Conservation (phyloP, 2,797 vertebrate genomes). For the Gallinago nigripennis region DNA sequence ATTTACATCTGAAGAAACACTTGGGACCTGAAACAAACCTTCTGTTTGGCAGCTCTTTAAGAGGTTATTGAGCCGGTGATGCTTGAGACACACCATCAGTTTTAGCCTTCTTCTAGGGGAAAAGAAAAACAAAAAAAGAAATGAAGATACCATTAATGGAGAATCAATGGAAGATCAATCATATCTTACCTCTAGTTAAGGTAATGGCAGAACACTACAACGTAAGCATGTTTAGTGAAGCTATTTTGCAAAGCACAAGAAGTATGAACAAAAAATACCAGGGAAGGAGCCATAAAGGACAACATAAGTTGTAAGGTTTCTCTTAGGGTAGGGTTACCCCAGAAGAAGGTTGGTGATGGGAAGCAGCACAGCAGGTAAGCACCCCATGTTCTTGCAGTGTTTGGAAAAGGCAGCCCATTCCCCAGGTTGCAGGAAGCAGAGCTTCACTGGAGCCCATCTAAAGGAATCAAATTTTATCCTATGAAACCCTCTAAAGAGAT, state of each 20-base stretch:
- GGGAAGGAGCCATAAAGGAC: background rate
- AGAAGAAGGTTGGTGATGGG: background rate
- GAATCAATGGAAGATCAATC: background rate
- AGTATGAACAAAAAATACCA: background rate
- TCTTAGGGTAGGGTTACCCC: background rate
- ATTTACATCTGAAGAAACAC: background rate
- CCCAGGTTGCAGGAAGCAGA: background rate
- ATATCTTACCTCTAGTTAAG: background rate
- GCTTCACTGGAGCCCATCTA: background rate
- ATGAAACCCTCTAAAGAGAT: background rate
- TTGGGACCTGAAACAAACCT: slow-evolving; percentile 76
- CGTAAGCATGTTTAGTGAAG: background rate
- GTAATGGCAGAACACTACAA: background rate
- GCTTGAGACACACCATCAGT: slow-evolving; percentile 75
- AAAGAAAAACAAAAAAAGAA: background rate
- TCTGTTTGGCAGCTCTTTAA: slow-evolving; percentile 48
- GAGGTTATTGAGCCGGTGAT: slow-evolving; percentile 75
- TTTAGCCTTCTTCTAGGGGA: slow-evolving; percentile 76
- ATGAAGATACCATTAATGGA: background rate
- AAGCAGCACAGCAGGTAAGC: background rate
- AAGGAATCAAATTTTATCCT: background rate
- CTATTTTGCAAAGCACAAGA: background rate
- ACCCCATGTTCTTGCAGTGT: background rate
- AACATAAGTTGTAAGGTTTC: background rate
- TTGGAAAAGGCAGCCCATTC: background rate